Base-by-base conservation (phyloP, 2,113 vertebrate species). In the Takifugu bimaculatus region DNA sequence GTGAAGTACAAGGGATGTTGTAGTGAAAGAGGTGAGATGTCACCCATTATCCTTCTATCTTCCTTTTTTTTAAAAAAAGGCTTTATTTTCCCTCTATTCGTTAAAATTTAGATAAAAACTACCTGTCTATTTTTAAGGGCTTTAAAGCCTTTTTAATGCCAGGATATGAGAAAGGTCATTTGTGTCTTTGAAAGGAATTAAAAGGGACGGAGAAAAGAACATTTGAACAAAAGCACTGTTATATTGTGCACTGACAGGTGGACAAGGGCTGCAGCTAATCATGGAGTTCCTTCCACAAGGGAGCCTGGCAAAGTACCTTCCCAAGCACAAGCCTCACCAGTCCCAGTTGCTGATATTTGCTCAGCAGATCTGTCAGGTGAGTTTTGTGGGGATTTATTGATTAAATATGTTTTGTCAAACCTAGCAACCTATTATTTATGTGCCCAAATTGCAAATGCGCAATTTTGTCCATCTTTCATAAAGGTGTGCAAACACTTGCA, bases 1-100 rank as follows among this genome's bases (percentile, higher is more conserved):
- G 93, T 98, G 81, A 95, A 94, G 70, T 98, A 98, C 87, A 97
- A 93, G 50, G 96, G 96, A 4, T 94, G 93, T 74, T 96, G 95
- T 64, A 90, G 91, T 15, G 94, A 98, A 74, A 81, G 90, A 71
- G 94, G 96, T 96, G 54, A 81, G 88, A 54, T 42, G 43, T 70
- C 20, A 25, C 14, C 57, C 57, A n/a, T 54, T 45, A 26, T 57
- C 12, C 25, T 14, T 53, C 44, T 57, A 20, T 25, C 28, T 43
- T 44, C 50, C 27, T 10, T 6, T 10, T 10, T 39, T 39, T 10
- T 10, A 39, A 3, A 7, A 35, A 35, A 7, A 7, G 32, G 32
- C 35, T 39, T 39, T 39, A 39, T 6, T 39, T 10, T 39, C 35
- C 35, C 3, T 9, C 9, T 11, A 39, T 39, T 10, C 35, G 7